phyloP scores from a whole-genome alignment of 2,797 vertebrate genomes.

The Gymnodraco acuticeps region DNA sequence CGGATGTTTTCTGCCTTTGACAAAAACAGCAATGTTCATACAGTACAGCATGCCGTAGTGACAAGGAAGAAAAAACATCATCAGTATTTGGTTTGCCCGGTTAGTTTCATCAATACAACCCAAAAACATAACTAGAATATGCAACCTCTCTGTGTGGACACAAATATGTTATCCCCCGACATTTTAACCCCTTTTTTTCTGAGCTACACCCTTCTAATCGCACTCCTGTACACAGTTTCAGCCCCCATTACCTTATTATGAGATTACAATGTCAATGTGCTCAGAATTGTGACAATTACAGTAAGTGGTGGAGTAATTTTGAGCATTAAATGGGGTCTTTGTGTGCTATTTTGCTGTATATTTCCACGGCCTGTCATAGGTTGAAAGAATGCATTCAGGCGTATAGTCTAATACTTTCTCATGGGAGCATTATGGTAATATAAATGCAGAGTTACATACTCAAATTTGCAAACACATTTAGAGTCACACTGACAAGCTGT shows the following conservation, averaged over 20 bases:
- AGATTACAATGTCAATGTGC: constrained; percentile 82
- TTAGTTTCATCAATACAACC: constrained; percentile 26
- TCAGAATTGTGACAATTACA: constrained; percentile 81
- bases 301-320: constrained; percentile 81
- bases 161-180: constrained; percentile 56
- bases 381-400: constrained; percentile 45
- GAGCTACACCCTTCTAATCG: constrained; percentile 75
- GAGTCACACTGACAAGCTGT: constrained; percentile 35
- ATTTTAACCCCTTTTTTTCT: constrained; percentile 65
- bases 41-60: background rate
- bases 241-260: constrained; percentile 82
- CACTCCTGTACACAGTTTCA: constrained; percentile 77
- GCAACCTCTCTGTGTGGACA: constrained; percentile 21
- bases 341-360: constrained; percentile 55
- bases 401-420: constrained; percentile 29
- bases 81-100: constrained; percentile 21
- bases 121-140: constrained; percentile 33
- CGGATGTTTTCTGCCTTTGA: background rate
- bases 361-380: constrained; percentile 59
- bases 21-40: constrained; percentile 2
- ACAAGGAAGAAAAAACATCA: constrained; percentile 17
- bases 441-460: constrained; percentile 15
- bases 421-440: background rate
- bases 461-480: constrained; percentile 36
- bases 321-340: constrained; percentile 76